A percentile compares a stretch with the other conserved stretches of the same genome.
phyloP scores from a whole-genome alignment of 2,797 vertebrate species.

The Dromococcyx pavoninus region DNA sequence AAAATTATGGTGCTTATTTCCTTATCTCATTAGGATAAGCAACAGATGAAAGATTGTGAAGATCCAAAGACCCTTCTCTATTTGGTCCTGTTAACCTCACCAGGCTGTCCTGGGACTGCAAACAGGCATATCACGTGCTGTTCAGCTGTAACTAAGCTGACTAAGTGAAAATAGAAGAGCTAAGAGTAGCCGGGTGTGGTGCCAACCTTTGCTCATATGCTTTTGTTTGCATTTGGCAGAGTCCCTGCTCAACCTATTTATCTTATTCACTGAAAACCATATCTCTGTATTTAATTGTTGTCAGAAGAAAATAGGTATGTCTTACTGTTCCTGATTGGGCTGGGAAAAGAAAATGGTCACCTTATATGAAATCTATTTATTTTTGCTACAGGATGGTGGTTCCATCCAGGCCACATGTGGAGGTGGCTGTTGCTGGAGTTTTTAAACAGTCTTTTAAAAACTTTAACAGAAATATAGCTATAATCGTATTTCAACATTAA shows the following conservation, averaged over 20 bases:
- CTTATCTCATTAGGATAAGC: slow-evolving; percentile 18
- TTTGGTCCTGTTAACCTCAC: background rate
- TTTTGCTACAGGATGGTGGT: background rate
- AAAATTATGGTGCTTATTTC: background rate
- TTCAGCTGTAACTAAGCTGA: slow-evolving; percentile 27
- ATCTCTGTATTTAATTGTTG: background rate
- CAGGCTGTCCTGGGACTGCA: background rate
- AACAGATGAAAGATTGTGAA: background rate
- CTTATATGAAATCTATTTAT: background rate
- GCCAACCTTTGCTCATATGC: slow-evolving; percentile 41
- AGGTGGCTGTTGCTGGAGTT: accelerated
- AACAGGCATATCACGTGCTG: background rate
- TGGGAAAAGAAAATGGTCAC: background rate
- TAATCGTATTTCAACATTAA: background rate
- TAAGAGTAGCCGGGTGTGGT: slow-evolving; percentile 5
- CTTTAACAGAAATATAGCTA: background rate
- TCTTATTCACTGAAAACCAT: background rate
- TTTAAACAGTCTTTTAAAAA: background rate
- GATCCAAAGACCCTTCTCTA: background rate
- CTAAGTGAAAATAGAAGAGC: slow-evolving; percentile 36
- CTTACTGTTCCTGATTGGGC: background rate
- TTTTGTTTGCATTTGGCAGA: slow-evolving; percentile 47
- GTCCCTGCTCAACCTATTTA: background rate
- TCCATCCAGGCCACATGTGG: background rate
- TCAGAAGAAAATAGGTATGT: background rate